These are phyloP conservation scores for Metalampra italica DNA, from an alignment of 2,888 invertebrate genomes.

Conservation along the genomic window DNA sequence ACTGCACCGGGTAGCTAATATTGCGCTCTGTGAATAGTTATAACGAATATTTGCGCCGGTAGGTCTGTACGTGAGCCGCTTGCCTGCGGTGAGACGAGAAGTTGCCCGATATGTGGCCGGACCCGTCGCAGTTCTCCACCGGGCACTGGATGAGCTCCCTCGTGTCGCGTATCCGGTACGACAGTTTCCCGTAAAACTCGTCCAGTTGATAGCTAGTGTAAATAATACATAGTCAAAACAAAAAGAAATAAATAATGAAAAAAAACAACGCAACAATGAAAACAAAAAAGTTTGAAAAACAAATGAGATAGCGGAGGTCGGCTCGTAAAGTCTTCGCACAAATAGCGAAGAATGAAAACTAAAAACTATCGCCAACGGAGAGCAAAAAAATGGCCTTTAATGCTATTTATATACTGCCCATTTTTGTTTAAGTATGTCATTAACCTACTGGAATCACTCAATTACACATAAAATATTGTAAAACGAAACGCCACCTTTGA, in stretches of 20 bases:
- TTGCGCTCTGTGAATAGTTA: constrained; percentile 12
- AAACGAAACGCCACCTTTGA: constrained; percentile 19
- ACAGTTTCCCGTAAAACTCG: constrained; percentile 60
- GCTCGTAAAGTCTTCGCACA: constrained; percentile 2
- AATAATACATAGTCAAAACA: constrained; percentile 17
- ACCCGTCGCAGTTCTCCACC: constrained; percentile 88
- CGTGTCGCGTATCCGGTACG: constrained; percentile 81
- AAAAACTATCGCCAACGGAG: constrained; percentile 15
- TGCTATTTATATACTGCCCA: constrained; percentile 17
- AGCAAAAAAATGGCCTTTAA: constrained; percentile 17
- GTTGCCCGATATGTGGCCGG: constrained; percentile 93
- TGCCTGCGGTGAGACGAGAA: constrained; percentile 94
- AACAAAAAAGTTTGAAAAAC: constrained; percentile 18
- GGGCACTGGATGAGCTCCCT: constrained; percentile 90
- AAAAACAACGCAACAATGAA: constrained; percentile 19
- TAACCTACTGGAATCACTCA: constrained; percentile 30
- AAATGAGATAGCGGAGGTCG: constrained; percentile 1
- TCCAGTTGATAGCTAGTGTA: constrained; percentile 62
- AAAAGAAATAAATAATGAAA: constrained; percentile 19
- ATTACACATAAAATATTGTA: constrained; percentile 18
- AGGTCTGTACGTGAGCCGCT: constrained; percentile 68
- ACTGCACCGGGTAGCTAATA: constrained; percentile 19
- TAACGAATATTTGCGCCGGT: background rate
- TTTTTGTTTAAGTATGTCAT: constrained; percentile 35
- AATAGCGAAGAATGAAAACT: constrained; percentile 13